Conservation (phyloP, 2,113 vertebrate genomes). For the Dissostichus mawsoni region DNA sequence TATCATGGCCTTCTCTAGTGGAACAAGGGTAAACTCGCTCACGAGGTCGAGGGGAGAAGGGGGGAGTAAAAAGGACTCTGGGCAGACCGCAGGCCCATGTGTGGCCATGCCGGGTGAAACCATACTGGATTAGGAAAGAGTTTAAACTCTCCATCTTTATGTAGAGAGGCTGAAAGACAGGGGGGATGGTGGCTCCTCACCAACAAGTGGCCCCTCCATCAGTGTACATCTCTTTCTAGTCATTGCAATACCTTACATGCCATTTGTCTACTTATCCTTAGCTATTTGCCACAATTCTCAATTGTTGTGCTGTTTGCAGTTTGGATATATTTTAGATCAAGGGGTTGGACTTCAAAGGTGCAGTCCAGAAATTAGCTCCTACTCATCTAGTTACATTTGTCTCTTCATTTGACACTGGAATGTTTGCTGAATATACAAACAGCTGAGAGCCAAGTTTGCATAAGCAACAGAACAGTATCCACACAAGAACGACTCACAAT, state of each 20-base stretch:
- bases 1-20: conserved; percentile 83
- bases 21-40: conserved; percentile 82
- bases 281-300: neutral
- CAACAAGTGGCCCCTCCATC: conserved; percentile 51
- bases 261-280: neutral
- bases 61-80: conserved; percentile 40
- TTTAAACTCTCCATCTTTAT: conserved; percentile 56
- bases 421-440: conserved; percentile 42
- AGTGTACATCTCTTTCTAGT: conserved; percentile 12
- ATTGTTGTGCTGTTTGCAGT: neutral
- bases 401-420: conserved; percentile 26
- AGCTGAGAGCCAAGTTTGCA: conserved; percentile 9
- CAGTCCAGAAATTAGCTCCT: neutral
- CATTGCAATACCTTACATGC: neutral
- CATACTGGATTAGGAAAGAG: conserved; percentile 46
- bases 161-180: conserved; percentile 38
- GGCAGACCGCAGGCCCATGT: conserved; percentile 70
- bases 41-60: conserved; percentile 31
- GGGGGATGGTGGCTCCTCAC: conserved; percentile 24
- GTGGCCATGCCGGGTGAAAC: conserved; percentile 63
- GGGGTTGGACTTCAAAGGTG: conserved; percentile 21
- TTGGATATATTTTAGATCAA: neutral
- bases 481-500: conserved; percentile 27
- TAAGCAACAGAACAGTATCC: conserved; percentile 13
- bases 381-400: neutral